These are phyloP conservation scores for Scaptodrosophila latifasciaeformis DNA, from an alignment of 2,888 invertebrate genomes.

Conservation along the genomic window DNA sequence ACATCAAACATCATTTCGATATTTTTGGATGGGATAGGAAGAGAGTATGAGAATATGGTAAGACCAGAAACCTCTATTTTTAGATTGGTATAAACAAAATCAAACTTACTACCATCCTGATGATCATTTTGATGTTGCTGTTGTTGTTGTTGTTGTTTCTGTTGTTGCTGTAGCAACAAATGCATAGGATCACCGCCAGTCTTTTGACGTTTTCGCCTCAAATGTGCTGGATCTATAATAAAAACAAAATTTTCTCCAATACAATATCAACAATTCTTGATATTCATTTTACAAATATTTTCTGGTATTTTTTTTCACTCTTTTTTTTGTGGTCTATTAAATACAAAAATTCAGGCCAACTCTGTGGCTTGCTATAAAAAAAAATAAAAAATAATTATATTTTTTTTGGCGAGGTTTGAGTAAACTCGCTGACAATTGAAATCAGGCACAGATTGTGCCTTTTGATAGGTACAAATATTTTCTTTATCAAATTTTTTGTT, in stretches of 20 bases:
- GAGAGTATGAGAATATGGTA: not conserved
- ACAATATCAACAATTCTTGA: too few species aligned
- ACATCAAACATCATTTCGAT: slow-evolving; percentile 10
- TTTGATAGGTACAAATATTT: slow-evolving; percentile 15
- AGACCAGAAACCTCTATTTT: not conserved
- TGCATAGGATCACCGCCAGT: slow-evolving; percentile 74
- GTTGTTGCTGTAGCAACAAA: slow-evolving; percentile 72
- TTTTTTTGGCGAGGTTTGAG: not conserved
- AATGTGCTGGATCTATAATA: slow-evolving; percentile 79
- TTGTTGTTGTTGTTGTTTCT: slow-evolving; percentile 58
- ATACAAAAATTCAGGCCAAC: slow-evolving; percentile 37
- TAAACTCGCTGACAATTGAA: not conserved
- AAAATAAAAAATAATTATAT: not conserved
- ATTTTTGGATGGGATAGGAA: slow-evolving; percentile 3
- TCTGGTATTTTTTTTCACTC: slow-evolving; percentile 13
- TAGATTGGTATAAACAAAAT: slow-evolving; percentile 9
- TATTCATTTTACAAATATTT: too few species aligned
- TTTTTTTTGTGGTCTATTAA: slow-evolving; percentile 23
- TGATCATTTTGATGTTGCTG: slow-evolving; percentile 60
- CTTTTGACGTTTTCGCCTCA: slow-evolving; percentile 76
- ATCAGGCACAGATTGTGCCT: slow-evolving; percentile 21
- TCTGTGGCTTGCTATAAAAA: slow-evolving; percentile 14
- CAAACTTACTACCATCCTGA: slow-evolving; percentile 73
- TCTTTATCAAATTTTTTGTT: slow-evolving; percentile 29
- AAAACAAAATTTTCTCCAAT: too few species aligned